Percentiles rank a stretch among this genome's conserved stretches.
These are phyloP conservation scores for Petromus typicus DNA, from an alignment of 2,113 vertebrate genomes.

Conservation along the genomic window DNA sequence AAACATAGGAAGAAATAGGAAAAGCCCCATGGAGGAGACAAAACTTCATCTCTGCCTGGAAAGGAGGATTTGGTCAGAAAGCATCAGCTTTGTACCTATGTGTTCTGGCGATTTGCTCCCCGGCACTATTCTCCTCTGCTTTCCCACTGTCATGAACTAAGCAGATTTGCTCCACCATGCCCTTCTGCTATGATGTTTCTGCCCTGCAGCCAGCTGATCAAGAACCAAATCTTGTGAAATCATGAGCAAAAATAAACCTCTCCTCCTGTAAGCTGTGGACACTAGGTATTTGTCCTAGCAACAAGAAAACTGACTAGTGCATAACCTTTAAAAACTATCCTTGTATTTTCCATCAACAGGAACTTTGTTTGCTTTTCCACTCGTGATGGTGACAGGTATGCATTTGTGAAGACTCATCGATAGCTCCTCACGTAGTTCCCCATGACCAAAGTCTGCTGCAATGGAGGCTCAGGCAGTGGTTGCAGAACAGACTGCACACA, in stretches of 20 bases:
- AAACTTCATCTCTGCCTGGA: not conserved
- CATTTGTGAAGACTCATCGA: not conserved
- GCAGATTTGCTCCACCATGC: not conserved
- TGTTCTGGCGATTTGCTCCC: not conserved
- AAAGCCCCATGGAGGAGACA: not conserved
- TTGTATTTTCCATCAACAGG: not conserved
- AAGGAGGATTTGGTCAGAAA: constrained; percentile 19
- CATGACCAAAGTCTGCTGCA: not conserved
- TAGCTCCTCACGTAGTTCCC: not conserved
- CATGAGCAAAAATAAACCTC: not conserved
- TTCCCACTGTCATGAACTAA: not conserved
- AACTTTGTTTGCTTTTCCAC: not conserved
- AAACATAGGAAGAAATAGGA: not conserved
- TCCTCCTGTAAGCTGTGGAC: not conserved
- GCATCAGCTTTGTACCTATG: not conserved
- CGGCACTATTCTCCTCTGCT: not conserved
- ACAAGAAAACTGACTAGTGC: not conserved
- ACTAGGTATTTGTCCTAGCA: not conserved
- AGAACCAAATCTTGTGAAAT: not conserved
- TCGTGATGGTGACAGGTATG: not conserved
- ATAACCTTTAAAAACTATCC: not conserved
- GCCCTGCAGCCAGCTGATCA: not conserved
- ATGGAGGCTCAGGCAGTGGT: not conserved
- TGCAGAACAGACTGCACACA: not conserved
- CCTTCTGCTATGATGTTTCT: not conserved